Evolutionary conservation across 1,140 invertebrate genomes (phyloP), one percentile per base, ranked within the genome.

Genomic region (Arctopsyche grandis): DNA sequence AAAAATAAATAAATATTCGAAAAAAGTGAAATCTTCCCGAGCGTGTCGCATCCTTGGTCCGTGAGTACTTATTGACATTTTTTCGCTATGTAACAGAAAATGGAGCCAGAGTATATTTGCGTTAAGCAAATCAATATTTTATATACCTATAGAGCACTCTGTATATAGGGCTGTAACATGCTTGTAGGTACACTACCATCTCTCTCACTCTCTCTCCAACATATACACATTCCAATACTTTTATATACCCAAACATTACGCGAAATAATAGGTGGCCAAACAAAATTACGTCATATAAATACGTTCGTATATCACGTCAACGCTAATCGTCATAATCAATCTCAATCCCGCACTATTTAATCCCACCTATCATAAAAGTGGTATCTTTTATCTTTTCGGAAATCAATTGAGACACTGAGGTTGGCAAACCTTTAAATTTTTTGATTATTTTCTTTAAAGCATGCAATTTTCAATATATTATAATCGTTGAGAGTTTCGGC

Each of bases 71-170:
- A 82, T 82, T 80, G 81, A 80, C 79, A 82, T 82, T 82, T 82
- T 82, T 82, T 82, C 81, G 77, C 77, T 80, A 73, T 82, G 78
- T 82, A 80, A 82, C 79, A 79, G 77, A 82, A 82, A 82, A 82
- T 82, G 79, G 81, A 82, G 81, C 81, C 79, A 80, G 81, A 82
- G 81, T 82, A 80, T 82, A 82, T 82, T 82, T 82, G 79, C 79
- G 79, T 79, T 77, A 56, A 79, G 81, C 81, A 82, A 82, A 82
- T 82, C 81, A 82, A 82, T 82, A 82, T 82, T 82, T 82, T 82
- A 82, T 82, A 82, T n/a, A n/a, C n/a, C n/a, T n/a, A n/a, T 77
- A 82, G 63, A 82, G 79, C 71, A 79, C 16, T 48, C 48, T 79
- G 48, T 58, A 74, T 79, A 79, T 38, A 38, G 29, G 77, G 44